These are phyloP conservation scores for Rhyzopertha dominica DNA, from an alignment of 1,140 invertebrate species.

Conservation along the genomic window DNA sequence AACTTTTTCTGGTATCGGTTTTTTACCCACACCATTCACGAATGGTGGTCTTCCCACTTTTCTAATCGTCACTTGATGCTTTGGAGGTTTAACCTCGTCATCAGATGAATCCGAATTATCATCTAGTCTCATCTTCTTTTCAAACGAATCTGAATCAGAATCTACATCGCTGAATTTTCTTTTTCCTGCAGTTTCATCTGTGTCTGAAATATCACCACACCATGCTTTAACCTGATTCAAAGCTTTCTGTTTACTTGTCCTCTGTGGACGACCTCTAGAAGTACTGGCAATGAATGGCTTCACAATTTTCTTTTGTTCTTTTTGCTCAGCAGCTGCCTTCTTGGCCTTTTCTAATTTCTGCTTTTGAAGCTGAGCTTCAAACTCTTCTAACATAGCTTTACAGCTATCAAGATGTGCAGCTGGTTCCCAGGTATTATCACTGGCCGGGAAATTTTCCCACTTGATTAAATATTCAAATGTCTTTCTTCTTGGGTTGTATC, in stretches of 20 bases:
- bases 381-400: conserved; percentile 69
- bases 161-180: conserved; percentile 43
- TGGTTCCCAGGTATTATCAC: conserved; percentile 65
- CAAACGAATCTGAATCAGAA: conserved; percentile 46
- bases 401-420: conserved; percentile 66
- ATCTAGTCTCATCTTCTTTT: conserved; percentile 51
- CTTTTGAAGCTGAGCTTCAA: conserved; percentile 69
- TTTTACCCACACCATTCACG: conserved; percentile 23
- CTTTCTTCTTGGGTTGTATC: conserved; percentile 71
- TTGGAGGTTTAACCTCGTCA: conserved; percentile 23
- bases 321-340: conserved; percentile 38
- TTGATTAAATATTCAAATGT: conserved; percentile 75
- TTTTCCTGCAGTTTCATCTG: conserved; percentile 42
- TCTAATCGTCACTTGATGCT: not conserved
- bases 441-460: conserved; percentile 62
- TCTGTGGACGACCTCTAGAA: conserved; percentile 58
- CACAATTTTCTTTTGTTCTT: conserved; percentile 7
- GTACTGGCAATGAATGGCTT: conserved; percentile 7
- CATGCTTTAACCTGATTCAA: conserved; percentile 80
- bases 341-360: conserved; percentile 65
- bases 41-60: conserved; percentile 14
- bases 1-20: conserved; percentile 34
- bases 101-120: conserved; percentile 42
- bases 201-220: conserved; percentile 66
- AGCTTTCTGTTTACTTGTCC: conserved; percentile 74